These are phyloP conservation scores for Anser brachyrhynchus DNA, from an alignment of 2,113 vertebrate species.

Conservation along the genomic window DNA sequence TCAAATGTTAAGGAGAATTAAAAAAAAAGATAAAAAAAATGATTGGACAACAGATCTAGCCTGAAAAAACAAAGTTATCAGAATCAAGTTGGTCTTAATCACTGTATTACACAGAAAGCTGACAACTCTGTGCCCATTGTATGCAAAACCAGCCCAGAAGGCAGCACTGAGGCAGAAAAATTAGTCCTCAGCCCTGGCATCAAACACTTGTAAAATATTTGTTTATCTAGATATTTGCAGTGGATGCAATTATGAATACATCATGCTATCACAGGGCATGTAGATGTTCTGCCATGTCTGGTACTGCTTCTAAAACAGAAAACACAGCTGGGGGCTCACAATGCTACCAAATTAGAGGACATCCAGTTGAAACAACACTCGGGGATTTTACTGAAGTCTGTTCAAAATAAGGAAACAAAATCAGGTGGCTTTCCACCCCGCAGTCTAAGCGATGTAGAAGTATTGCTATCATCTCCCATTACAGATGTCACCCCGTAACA, in stretches of 20 bases:
- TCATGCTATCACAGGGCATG: background rate
- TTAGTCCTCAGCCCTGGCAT: background rate
- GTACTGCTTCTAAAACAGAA: background rate
- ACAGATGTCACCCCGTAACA: background rate
- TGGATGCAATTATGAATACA: background rate
- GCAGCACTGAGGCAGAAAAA: background rate
- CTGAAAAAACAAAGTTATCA: background rate
- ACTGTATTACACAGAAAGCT: background rate
- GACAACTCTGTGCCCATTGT: background rate
- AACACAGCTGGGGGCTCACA: background rate
- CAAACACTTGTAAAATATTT: background rate
- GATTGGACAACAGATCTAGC: background rate
- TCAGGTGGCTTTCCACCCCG: background rate
- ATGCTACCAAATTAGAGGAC: background rate
- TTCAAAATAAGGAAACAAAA: constrained; percentile 29
- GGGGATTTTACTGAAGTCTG: background rate
- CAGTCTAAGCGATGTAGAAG: background rate
- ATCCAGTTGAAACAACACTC: background rate
- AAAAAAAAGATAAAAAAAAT: background rate
- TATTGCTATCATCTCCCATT: background rate
- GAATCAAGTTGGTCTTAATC: background rate
- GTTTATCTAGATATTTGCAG: background rate
- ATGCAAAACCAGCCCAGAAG: background rate
- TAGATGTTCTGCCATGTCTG: background rate
- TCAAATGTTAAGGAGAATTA: background rate